A percentile compares a stretch with the other conserved stretches of the same genome.
These are phyloP conservation scores for Philereme vetulata DNA, from an alignment of 2,888 invertebrate species.

Conservation along the genomic window DNA sequence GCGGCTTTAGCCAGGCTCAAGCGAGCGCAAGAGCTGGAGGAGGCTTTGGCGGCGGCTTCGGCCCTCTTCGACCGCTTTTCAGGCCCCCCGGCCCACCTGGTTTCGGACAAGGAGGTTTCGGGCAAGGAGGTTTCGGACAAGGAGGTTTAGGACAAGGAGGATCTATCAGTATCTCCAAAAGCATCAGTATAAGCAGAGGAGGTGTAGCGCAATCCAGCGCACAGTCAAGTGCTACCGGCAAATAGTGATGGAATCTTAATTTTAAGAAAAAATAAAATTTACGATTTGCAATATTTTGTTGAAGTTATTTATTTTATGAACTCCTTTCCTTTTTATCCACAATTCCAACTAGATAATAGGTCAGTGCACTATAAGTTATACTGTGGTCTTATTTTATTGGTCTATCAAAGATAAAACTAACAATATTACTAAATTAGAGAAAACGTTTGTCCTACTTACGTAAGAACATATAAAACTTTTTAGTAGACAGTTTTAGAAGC, in stretches of 20 bases:
- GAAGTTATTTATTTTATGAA: neutral
- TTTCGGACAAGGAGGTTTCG: slow-evolving; percentile 31
- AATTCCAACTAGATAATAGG: too few relatives aligned
- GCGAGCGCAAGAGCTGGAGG: slow-evolving; percentile 46
- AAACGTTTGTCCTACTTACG: too few relatives aligned
- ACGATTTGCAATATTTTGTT: neutral
- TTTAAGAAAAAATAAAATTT: neutral
- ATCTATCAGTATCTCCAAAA: slow-evolving; percentile 48
- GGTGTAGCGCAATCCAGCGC: slow-evolving; percentile 38
- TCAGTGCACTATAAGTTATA: too few relatives aligned
- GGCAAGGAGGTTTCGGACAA: slow-evolving; percentile 26
- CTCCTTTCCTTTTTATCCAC: too few relatives aligned
- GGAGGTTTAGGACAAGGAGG: slow-evolving; percentile 30
- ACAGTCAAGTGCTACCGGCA: slow-evolving; percentile 36
- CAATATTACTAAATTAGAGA: too few relatives aligned
- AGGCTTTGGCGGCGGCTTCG: slow-evolving; percentile 37
- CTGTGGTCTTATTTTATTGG: too few relatives aligned
- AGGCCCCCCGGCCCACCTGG: slow-evolving; percentile 10
- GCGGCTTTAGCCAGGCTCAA: slow-evolving; percentile 46
- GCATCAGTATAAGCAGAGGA: slow-evolving; percentile 46
- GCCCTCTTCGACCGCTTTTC: neutral
- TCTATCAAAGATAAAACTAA: too few relatives aligned
- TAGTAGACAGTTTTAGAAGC: too few relatives aligned
- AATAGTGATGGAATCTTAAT: slow-evolving; percentile 21
- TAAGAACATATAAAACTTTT: too few relatives aligned